Evolutionary conservation across 2,113 vertebrate genomes (phyloP).

Genomic region (Otis tarda): DNA sequence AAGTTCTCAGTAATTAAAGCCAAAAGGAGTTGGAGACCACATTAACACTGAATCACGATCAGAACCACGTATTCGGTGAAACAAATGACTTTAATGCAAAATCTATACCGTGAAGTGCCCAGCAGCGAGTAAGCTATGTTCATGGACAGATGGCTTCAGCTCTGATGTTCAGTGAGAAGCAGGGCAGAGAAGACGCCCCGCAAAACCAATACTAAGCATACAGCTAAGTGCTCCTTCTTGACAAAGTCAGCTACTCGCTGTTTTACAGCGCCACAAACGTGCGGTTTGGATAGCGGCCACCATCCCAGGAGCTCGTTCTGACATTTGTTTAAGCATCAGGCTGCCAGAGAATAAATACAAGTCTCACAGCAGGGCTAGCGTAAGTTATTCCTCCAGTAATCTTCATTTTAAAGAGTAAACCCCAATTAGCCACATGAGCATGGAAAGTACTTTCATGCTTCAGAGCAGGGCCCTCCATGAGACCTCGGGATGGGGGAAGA

Average conservation of each 20-base stretch:
- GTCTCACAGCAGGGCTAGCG: not conserved
- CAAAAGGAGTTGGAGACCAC: not conserved
- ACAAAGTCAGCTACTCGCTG: not conserved
- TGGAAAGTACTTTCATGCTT: not conserved
- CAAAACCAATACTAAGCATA: not conserved
- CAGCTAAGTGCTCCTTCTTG: not conserved
- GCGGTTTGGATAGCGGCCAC: not conserved
- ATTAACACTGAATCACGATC: not conserved
- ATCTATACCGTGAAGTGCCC: not conserved
- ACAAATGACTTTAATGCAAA: not conserved
- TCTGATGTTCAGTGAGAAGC: not conserved
- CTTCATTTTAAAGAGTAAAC: not conserved
- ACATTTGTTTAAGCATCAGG: not conserved
- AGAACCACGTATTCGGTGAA: not conserved
- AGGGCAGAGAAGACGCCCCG: not conserved
- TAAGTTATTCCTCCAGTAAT: not conserved
- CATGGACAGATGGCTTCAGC: not conserved
- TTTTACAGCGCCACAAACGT: not conserved
- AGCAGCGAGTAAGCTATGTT: not conserved
- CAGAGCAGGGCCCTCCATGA: not conserved
- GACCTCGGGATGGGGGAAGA: not conserved
- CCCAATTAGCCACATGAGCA: not conserved
- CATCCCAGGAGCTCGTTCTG: not conserved
- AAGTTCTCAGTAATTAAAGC: conserved; percentile 27
- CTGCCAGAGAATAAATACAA: not conserved